Base-by-base conservation (phyloP, 2,113 vertebrate genomes). In the Rhegmatorhina hoffmannsi region DNA sequence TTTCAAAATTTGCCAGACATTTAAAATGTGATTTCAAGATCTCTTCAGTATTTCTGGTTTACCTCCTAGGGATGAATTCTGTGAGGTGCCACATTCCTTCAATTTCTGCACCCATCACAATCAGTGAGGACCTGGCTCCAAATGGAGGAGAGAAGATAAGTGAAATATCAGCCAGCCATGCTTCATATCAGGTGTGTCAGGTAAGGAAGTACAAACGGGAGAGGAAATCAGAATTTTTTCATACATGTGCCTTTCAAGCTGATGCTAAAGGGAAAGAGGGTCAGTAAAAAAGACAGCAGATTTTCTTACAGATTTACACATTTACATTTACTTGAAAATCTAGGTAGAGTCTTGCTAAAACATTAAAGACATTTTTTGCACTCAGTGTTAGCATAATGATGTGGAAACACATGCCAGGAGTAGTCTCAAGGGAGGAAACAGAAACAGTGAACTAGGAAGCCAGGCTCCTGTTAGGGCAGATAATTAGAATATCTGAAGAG, bases 401-500 rank as follows among this genome's bases (percentile, higher is more conserved):
- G 63, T 92, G 52, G 72, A 95, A 95, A 89, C 12, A 28, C 59
- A 94, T 86, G 85, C 85, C 90, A 95, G 82, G 69, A 90, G 56
- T n/a, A 80, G 75, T 94, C 95, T 92, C 72, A 1, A 60, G 87
- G 73, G 90, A 94, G 82, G 82, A 84, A 86, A 93, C 95, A 86
- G 75, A 81, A 96, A 95, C 72, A 93, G 78, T 67, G 55, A 92
- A 88, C 91, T 94, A 84, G 93, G 95, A 95, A 95, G 72, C 24
- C 28, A 90, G 90, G 75, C 75, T 94, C 75, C 82, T 88, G 85
- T 95, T 95, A 86, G 73, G 79, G 79, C 72, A 96, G 93, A 77
- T 86, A 94, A 95, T 94, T 94, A 96, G 82, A 93, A 88, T 90
- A 97, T 94, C 92, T 92, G 55, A 95, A 85, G 90, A 94, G 55